Base-by-base conservation (phyloP, 2,888 invertebrate species). In the Diadegma fenestrale region DNA sequence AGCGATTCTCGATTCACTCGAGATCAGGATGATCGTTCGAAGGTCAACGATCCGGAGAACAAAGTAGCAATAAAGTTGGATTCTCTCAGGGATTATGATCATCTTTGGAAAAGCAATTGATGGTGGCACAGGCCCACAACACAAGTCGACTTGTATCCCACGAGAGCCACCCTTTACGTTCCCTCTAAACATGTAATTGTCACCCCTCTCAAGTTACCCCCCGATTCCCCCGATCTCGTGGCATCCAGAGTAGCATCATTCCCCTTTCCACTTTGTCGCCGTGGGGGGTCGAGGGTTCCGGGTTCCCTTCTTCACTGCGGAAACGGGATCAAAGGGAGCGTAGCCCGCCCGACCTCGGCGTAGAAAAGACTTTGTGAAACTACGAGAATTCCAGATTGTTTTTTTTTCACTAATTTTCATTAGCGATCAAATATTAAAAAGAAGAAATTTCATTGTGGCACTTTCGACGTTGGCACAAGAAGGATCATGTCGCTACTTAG, bases 171-270 rank as follows among this genome's bases (percentile, higher is more conserved):
- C 88, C 87, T 90, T 90, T 91, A 88, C 90, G 91, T 91, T 87
- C 87, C 88, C 89, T 89, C 90, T 92, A 92, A 92, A 92, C 92
- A 90, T 90, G 90, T 92, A 92, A 92, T 92, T 92, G 92, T 92
- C 92, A 90, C 91, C 91, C 90, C 90, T 87, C 71, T 83, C 86
- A 87, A 66, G 78, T 79, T 80, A 82, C 80, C 87, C 79, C 51
- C 41, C n/a, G 72, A 80, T 63, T 73, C 81, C 80, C 80, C 76
- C 85, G 85, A 79, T 82, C 76, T 72, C 80, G 76, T 73, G 76
- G 72, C 82, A 58, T 58, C 72, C 58, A 58, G 63, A 76, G 80
- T 80, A 80, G 85, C 85, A 80, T 86, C 82, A 71, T 79, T 69
- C 71, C 80, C 63, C 30, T 48, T 51, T 54, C 48, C 64, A 75